A percentile compares a stretch with the other conserved stretches of the same genome.
Conservation (phyloP, 2,113 vertebrate species). For the Caranx melampygus region DNA sequence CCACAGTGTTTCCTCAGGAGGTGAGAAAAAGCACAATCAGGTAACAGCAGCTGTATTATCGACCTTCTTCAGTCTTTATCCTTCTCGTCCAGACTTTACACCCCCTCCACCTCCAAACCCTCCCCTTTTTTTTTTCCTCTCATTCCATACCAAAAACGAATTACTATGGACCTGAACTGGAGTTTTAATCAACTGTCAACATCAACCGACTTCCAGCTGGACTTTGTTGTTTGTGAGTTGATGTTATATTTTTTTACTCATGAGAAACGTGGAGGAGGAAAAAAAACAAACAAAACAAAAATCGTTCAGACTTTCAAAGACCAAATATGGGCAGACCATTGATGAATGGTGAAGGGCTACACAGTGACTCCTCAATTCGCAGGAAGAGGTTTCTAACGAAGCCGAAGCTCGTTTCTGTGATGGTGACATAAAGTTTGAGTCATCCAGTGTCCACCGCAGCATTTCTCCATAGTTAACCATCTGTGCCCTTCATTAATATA, state of each 20-base stretch:
- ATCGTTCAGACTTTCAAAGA: conserved; percentile 28
- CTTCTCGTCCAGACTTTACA: background rate
- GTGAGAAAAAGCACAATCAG: conserved; percentile 59
- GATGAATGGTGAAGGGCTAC: conserved; percentile 65
- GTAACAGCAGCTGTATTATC: conserved; percentile 35
- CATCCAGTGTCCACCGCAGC: background rate
- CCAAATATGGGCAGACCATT: conserved; percentile 58
- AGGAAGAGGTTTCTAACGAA: background rate
- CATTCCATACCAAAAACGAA: conserved; percentile 59
- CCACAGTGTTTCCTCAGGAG: conserved; percentile 1
- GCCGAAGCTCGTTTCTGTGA: background rate
- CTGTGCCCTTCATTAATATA: conserved; percentile 53
- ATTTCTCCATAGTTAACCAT: conserved; percentile 38
- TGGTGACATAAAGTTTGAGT: background rate
- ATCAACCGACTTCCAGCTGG: conserved; percentile 24
- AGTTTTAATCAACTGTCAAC: background rate
- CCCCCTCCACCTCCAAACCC: too few relatives aligned
- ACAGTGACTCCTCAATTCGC: background rate
- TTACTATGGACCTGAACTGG: conserved; percentile 38
- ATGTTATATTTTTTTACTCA: conserved; percentile 46
- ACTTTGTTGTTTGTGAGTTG: conserved; percentile 10
- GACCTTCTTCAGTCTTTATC: background rate
- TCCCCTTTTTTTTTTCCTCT: background rate
- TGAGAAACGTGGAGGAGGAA: background rate
- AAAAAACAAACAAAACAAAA: background rate